These are phyloP conservation scores for Pachypsylla venusta DNA, from an alignment of 1,140 invertebrate genomes.

Conservation along the genomic window DNA sequence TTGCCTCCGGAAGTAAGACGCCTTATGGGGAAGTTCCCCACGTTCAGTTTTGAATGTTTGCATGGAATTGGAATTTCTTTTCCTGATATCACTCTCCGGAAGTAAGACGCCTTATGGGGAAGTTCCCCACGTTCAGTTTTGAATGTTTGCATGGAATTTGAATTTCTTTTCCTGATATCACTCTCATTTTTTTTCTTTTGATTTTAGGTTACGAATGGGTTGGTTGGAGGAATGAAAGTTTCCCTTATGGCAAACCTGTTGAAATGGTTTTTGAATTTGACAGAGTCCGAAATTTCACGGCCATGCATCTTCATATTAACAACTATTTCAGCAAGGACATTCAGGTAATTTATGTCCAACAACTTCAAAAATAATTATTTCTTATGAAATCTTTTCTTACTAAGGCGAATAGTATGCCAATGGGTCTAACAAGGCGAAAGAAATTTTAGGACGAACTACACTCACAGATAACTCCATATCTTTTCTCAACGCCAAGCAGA, in stretches of 20 bases:
- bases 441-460: no score
- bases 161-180: not conserved
- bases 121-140: not conserved
- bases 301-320: conserved; percentile 52
- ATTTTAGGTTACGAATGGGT: conserved; percentile 62
- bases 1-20: no score
- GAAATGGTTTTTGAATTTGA: conserved; percentile 65
- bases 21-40: no score
- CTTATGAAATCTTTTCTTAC: no score
- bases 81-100: not conserved
- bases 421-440: no score
- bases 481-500: no score
- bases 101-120: not conserved
- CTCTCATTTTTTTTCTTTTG: conserved; percentile 18
- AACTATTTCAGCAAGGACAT: conserved; percentile 47
- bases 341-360: no score
- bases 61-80: not conserved
- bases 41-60: no score
- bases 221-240: conserved; percentile 59
- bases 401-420: no score
- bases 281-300: conserved; percentile 52
- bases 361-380: no score
- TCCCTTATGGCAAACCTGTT: conserved; percentile 38
- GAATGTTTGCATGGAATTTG: not conserved
- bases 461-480: no score